These are phyloP conservation scores for Drosophila burlai DNA, from an alignment of 1,140 invertebrate species.

Conservation along the genomic window DNA sequence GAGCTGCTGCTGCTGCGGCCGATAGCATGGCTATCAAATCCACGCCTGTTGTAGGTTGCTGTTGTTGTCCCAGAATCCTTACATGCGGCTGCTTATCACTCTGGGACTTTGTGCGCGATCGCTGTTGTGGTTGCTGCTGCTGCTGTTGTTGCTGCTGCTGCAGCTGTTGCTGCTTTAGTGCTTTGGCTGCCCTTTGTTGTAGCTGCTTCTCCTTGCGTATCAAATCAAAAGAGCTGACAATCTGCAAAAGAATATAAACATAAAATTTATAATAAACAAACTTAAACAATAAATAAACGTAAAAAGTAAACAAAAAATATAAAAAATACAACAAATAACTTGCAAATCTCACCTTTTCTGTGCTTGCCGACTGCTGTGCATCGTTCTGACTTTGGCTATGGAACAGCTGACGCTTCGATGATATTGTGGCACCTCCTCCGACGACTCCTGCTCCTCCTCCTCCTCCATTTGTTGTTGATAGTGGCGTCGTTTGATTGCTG, in stretches of 20 bases:
- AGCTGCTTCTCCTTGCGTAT: slow-evolving; percentile 83
- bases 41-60: slow-evolving; percentile 64
- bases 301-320: neutral
- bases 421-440: slow-evolving; percentile 16
- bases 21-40: slow-evolving; percentile 73
- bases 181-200: slow-evolving; percentile 68
- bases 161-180: slow-evolving; percentile 61
- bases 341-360: slow-evolving; percentile 54
- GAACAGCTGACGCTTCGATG: slow-evolving; percentile 78
- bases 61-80: slow-evolving; percentile 32
- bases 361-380: slow-evolving; percentile 70
- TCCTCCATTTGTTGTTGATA: slow-evolving; percentile 28
- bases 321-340: neutral
- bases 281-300: too few species aligned
- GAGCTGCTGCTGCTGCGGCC: slow-evolving; percentile 70
- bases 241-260: slow-evolving; percentile 31
- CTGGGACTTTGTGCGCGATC: slow-evolving; percentile 58
- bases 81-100: slow-evolving; percentile 67
- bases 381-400: slow-evolving; percentile 82
- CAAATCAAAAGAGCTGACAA: slow-evolving; percentile 83
- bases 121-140: slow-evolving; percentile 57
- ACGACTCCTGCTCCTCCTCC: slow-evolving; percentile 3
- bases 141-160: slow-evolving; percentile 54
- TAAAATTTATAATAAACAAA: neutral
- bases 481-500: slow-evolving; percentile 69